Conservation (phyloP, 2,888 invertebrate species). For the Cheilosia vulpina region DNA sequence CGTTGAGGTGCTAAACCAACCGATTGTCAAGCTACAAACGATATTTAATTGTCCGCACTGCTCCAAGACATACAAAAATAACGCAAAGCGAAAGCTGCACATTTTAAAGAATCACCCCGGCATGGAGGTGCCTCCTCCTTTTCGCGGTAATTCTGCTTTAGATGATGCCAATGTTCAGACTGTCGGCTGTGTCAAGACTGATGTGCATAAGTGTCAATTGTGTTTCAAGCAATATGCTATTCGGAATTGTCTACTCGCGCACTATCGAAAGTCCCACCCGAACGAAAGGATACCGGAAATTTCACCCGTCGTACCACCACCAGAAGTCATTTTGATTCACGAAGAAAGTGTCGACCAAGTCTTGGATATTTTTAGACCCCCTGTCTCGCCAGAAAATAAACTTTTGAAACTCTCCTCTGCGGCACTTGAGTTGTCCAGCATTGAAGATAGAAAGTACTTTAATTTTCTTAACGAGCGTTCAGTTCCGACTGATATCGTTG, state of each 20-base stretch:
- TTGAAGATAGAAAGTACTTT: constrained; percentile 77
- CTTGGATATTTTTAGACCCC: constrained; percentile 68
- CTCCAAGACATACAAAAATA: constrained; percentile 92
- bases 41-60: constrained; percentile 94
- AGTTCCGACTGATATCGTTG: constrained; percentile 50
- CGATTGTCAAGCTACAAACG: constrained; percentile 90
- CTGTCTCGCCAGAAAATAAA: constrained; percentile 77
- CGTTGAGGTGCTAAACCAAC: constrained; percentile 90
- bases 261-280: constrained; percentile 87
- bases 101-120: constrained; percentile 94
- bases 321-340: constrained; percentile 29
- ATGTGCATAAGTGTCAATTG: constrained; percentile 89
- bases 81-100: constrained; percentile 92
- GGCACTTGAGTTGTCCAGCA: constrained; percentile 77
- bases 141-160: constrained; percentile 84
- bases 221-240: constrained; percentile 95
- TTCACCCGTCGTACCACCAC: not conserved
- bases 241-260: constrained; percentile 89
- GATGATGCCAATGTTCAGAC: constrained; percentile 88
- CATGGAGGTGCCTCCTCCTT: constrained; percentile 83
- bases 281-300: constrained; percentile 76
- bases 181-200: constrained; percentile 89
- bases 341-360: constrained; percentile 57
- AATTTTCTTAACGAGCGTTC: constrained; percentile 76
- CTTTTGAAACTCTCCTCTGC: constrained; percentile 77